Conservation (phyloP, 1,140 invertebrate species). For the Drosophila malerkotliana region DNA sequence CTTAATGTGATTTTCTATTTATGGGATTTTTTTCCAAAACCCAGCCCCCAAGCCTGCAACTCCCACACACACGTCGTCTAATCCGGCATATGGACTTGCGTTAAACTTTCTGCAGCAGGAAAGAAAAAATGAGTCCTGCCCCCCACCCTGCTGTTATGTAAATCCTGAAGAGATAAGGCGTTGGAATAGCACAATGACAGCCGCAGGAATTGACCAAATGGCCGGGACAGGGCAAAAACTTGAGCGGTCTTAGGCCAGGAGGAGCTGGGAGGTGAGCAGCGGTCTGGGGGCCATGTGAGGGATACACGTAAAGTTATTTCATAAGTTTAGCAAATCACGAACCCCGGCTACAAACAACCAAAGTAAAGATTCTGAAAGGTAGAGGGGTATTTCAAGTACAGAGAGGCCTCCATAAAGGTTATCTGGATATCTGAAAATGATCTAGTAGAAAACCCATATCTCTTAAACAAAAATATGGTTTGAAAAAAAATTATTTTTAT, state of each 20-base stretch:
- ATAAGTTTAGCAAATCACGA: slow-evolving; percentile 83
- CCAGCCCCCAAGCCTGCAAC: neutral
- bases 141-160: slow-evolving; percentile 59
- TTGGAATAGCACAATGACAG: slow-evolving; percentile 82
- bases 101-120: slow-evolving; percentile 67
- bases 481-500: neutral
- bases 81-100: slow-evolving; percentile 78
- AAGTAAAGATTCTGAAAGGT: slow-evolving; percentile 16
- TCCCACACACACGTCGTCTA: slow-evolving; percentile 35
- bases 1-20: slow-evolving; percentile 82
- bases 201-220: slow-evolving; percentile 82
- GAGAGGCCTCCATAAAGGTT: neutral
- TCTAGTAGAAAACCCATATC: no score
- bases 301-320: slow-evolving; percentile 80
- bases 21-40: slow-evolving; percentile 65
- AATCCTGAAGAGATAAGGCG: slow-evolving; percentile 82
- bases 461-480: no score
- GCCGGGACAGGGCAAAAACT: slow-evolving; percentile 42
- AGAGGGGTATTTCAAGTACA: neutral
- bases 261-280: neutral
- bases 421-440: no score
- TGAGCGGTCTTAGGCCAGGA: slow-evolving; percentile 26
- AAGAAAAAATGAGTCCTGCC: slow-evolving; percentile 17
- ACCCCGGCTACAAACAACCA: slow-evolving; percentile 74
- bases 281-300: slow-evolving; percentile 9